A percentile compares a stretch with the other conserved stretches of the same genome.
Conservation (phyloP, 2,113 vertebrate species). For the Myanophis thanlyinensis region DNA sequence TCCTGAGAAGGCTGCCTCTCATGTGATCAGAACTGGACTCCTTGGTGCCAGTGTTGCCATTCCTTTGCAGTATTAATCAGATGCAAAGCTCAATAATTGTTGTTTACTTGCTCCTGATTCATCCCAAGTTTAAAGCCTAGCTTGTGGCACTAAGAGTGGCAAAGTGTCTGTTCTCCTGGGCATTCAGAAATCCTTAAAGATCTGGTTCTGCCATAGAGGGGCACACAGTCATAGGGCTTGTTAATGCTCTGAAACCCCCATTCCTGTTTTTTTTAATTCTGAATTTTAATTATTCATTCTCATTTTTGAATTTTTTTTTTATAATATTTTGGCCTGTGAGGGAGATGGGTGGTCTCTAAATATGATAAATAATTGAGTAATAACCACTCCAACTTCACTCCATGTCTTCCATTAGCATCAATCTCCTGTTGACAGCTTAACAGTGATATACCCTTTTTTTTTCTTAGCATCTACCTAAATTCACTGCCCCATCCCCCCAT, state of each 20-base stretch:
- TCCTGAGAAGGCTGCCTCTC: neutral
- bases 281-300: neutral
- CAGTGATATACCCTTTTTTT: neutral
- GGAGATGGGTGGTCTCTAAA: neutral
- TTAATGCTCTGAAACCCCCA: neutral
- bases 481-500: neutral
- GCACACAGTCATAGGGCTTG: neutral
- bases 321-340: neutral
- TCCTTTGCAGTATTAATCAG: neutral
- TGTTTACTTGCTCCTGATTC: neutral
- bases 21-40: neutral
- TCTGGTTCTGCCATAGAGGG: neutral
- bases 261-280: neutral
- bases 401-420: neutral
- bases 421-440: neutral
- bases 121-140: neutral
- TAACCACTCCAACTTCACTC: neutral
- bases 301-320: neutral
- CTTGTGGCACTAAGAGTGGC: too few species aligned
- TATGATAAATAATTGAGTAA: neutral
- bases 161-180: neutral
- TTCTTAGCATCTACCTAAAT: neutral
- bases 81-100: neutral
- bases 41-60: neutral
- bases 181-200: neutral